These are phyloP conservation scores for Drosophila tropicalis DNA, from an alignment of 1,140 invertebrate species.

Conservation along the genomic window DNA sequence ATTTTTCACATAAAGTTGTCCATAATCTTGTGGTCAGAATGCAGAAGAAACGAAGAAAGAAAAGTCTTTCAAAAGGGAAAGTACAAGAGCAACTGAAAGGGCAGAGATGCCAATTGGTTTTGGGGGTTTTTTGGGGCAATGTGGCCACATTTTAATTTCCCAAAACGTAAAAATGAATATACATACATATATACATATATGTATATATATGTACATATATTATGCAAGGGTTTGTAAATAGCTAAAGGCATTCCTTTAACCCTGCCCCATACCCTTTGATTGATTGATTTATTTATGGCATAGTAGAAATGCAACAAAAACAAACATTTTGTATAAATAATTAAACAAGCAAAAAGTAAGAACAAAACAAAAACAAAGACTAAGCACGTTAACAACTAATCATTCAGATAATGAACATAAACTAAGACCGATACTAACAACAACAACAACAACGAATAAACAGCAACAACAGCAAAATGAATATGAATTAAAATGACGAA, in stretches of 20 bases:
- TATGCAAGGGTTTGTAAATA: slow-evolving; percentile 7
- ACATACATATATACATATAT: neutral
- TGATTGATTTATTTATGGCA: slow-evolving; percentile 10
- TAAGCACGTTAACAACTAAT: slow-evolving; percentile 76
- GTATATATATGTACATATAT: neutral
- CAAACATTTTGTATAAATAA: slow-evolving; percentile 7
- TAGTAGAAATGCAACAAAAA: slow-evolving; percentile 1
- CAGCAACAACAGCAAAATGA: slow-evolving; percentile 56
- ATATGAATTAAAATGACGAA: too few species aligned
- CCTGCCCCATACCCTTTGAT: neutral
- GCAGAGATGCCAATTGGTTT: slow-evolving; percentile 9
- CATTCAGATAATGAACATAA: slow-evolving; percentile 58
- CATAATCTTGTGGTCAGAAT: too few species aligned
- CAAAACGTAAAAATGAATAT: neutral
- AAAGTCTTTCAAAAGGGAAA: too few species aligned
- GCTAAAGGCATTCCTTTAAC: neutral
- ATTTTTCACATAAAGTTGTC: too few species aligned
- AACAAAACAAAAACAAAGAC: slow-evolving; percentile 58
- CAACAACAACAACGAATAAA: slow-evolving; percentile 52
- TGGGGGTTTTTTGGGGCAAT: neutral
- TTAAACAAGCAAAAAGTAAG: slow-evolving; percentile 28
- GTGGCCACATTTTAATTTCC: neutral
- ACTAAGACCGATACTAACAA: slow-evolving; percentile 31
- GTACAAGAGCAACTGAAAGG: neutral
- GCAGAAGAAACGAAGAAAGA: too few species aligned